A percentile compares a stretch with the other conserved stretches of the same genome.
Evolutionary conservation across 2,113 vertebrate genomes (phyloP).

Genomic region (Gavialis gangeticus): DNA sequence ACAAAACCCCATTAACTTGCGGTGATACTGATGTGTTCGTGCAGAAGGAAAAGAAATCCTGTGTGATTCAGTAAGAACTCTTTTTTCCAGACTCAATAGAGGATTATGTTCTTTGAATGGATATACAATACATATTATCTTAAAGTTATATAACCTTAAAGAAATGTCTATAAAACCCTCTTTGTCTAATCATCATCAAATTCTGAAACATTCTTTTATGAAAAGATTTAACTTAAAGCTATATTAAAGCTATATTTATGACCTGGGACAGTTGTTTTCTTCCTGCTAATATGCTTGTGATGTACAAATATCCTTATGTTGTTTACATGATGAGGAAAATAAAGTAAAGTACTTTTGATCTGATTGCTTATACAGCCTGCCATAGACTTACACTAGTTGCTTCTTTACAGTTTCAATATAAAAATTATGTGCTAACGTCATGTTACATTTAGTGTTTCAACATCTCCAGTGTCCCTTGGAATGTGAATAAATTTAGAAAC

Average conservation of each 20-base stretch:
- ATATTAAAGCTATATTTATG: no score
- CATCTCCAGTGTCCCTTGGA: conserved; percentile 39
- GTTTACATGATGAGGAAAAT: not conserved
- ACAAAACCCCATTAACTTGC: not conserved
- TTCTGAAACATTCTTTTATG: not conserved
- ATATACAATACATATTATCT: not conserved
- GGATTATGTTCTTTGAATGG: not conserved
- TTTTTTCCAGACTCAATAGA: not conserved
- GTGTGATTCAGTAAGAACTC: not conserved
- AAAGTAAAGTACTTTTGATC: not conserved
- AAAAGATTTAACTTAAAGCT: not conserved
- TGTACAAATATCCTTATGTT: not conserved
- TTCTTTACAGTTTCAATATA: conserved; percentile 3
- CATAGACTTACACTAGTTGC: conserved; percentile 10
- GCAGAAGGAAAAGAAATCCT: not conserved
- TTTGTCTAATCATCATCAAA: not conserved
- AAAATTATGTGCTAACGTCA: not conserved
- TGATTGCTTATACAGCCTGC: not conserved
- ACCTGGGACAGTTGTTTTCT: no score
- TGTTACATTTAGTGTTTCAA: conserved; percentile 43
- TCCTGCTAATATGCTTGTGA: not conserved
- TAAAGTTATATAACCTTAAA: not conserved
- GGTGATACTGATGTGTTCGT: not conserved
- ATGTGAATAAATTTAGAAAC: conserved; percentile 57
- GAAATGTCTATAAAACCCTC: not conserved